phyloP scores from a whole-genome alignment of 92 coral and sea anemone genomes.

The Actinernus sp. region DNA sequence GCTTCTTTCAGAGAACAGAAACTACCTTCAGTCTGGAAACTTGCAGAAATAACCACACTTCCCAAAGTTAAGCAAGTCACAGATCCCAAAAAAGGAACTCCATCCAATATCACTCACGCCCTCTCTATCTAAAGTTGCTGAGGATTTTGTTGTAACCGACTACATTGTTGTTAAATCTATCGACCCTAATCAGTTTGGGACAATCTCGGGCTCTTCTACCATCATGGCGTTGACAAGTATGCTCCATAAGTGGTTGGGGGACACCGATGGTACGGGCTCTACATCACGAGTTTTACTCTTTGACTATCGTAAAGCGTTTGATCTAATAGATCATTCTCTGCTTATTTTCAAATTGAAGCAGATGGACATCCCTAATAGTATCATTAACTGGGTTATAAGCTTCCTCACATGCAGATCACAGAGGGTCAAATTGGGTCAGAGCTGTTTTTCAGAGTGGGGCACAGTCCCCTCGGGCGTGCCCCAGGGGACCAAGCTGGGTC shows the following conservation, averaged over 20 bases:
- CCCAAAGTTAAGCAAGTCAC: conserved; percentile 32
- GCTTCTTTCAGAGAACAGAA: conserved; percentile 23
- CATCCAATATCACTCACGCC: conserved; percentile 12
- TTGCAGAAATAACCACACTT: conserved; percentile 15
- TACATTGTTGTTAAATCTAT: conserved; percentile 3
- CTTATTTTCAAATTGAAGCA: neutral
- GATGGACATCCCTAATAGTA: conserved; percentile 1
- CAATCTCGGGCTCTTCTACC: conserved; percentile 2
- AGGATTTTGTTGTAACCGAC: conserved; percentile 9
- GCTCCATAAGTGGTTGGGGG: neutral
- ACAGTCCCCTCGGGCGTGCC: no score
- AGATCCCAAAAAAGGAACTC: conserved; percentile 3
- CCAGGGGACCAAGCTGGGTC: no score
- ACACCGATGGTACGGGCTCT: neutral
- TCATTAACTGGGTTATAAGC: neutral
- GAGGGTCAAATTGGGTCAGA: neutral
- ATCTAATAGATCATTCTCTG: neutral
- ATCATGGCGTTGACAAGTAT: conserved; percentile 9
- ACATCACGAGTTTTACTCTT: neutral
- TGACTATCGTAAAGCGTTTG: neutral
- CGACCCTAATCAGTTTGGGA: conserved; percentile 11
- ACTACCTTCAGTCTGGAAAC: conserved; percentile 38
- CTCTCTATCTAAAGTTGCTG: conserved; percentile 13
- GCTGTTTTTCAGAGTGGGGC: no score
- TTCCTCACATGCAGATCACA: neutral